phyloP scores from a whole-genome alignment of 2,888 invertebrate genomes.

The Ecliptopera silaceata region DNA sequence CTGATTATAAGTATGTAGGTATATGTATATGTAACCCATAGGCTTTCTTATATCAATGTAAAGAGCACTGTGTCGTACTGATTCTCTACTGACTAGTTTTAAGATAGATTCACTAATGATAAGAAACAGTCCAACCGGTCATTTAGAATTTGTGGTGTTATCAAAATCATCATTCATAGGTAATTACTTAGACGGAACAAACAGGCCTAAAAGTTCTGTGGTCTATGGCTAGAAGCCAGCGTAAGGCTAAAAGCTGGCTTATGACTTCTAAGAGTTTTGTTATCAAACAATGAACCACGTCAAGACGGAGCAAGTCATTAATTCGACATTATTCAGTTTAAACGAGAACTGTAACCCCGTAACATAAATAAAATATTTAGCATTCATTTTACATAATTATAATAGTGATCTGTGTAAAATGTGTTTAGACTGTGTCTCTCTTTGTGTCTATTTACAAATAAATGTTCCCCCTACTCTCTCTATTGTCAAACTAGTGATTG shows the following conservation, averaged over 20 bases:
- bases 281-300: too few relatives aligned
- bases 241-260: too few relatives aligned
- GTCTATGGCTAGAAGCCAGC: too few relatives aligned
- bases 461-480: neutral
- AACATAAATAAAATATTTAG: neutral
- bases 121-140: neutral
- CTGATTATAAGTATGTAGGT: neutral
- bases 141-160: neutral
- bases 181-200: too few relatives aligned
- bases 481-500: constrained; percentile 10
- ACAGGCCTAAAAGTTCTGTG: neutral
- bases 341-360: too few relatives aligned
- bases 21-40: constrained; percentile 2
- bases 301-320: too few relatives aligned
- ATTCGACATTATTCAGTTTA: too few relatives aligned
- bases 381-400: too few relatives aligned
- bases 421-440: neutral
- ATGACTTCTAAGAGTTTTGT: too few relatives aligned
- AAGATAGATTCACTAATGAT: neutral
- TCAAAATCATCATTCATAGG: neutral
- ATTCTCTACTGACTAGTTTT: constrained; percentile 9
- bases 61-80: constrained; percentile 31
- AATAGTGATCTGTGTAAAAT: neutral
- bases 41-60: constrained; percentile 15
- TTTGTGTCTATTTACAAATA: constrained; percentile 6